Base-by-base conservation (phyloP, 2,888 invertebrate species). In the Hirtodrosophila alboralis region DNA sequence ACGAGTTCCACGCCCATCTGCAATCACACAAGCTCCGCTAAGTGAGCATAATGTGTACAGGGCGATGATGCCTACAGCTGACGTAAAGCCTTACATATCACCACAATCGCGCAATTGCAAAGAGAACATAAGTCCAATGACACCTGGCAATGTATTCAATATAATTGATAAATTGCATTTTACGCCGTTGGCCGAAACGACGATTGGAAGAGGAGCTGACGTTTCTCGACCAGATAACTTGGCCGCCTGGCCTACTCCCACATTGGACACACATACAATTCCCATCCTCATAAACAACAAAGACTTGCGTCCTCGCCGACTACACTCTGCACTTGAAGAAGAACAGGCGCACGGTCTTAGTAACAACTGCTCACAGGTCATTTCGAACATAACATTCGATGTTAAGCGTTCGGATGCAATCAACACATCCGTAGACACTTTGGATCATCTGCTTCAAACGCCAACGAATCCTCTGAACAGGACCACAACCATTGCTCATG, bases 71-170 rank as follows among this genome's bases (percentile, higher is more conserved):
- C 4, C n/a, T 1, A 26, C 5, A n/a, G 18, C 51, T 1, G 33
- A 34, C 5, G 16, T 12, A 4, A 51, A 33, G 0, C 5, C 33
- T 0, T 38, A 33, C 36, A 1, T 45, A 18, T 83, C 74, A 2
- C 74, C 83, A 7, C 45, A 60, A 13, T 18, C 36, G 0, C 41
- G 40, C 9, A 61, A 43, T 53, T 80, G 75, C 0, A 92, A 91
- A 59, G 92, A 91, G 86, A 92, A 91, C 37, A 71, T 89, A 0
- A 91, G 90, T 67, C 92, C 92, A 45, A 87, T 81, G 67, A 91
- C 85, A 66, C 91, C 64, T 51, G 66, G 56, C 0, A 91, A 88
- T 78, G 74, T 88, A 1, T 64, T 80, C 47, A 75, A 74, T 48
- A 53, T 90, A 10, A 89, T 91, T 40, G 90, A 91, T 59, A 79